These are phyloP conservation scores for Clarias pachynema DNA, from an alignment of 2,797 vertebrate species.

Conservation along the genomic window DNA sequence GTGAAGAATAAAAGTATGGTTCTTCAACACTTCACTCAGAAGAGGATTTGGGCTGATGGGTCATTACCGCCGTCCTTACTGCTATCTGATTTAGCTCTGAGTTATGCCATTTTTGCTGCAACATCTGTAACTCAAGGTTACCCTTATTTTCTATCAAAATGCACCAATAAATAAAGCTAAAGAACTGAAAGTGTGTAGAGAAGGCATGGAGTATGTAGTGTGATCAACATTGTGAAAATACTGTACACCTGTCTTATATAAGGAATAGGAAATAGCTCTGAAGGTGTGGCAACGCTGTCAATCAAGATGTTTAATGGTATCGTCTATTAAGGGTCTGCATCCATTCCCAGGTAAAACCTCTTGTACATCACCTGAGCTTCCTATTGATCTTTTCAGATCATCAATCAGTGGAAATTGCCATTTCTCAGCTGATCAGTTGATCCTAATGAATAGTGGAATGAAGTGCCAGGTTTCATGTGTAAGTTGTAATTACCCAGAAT, in stretches of 20 bases:
- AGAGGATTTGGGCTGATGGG: neutral
- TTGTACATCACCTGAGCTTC: slow-evolving; percentile 10
- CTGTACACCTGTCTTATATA: neutral
- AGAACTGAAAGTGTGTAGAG: neutral
- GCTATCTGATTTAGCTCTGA: too few species aligned
- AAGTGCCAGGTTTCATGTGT: slow-evolving; percentile 51
- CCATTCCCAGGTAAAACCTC: neutral
- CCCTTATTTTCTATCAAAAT: too few species aligned
- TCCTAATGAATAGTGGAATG: slow-evolving; percentile 38
- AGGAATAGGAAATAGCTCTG: neutral
- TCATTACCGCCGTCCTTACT: too few species aligned
- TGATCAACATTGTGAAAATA: neutral
- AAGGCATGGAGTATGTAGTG: neutral
- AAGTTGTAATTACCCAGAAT: slow-evolving; percentile 72
- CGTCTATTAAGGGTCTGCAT: neutral
- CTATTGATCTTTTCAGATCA: slow-evolving; percentile 35
- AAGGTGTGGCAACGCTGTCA: neutral
- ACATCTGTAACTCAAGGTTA: too few species aligned
- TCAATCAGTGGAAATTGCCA: slow-evolving; percentile 42
- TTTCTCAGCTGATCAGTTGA: slow-evolving; percentile 40
- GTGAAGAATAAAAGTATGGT: neutral
- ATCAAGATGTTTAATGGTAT: neutral
- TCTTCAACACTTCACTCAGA: neutral
- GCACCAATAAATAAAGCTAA: too few species aligned
- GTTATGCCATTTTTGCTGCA: too few species aligned